phyloP scores from a whole-genome alignment of 2,113 vertebrate genomes.

The Oreocharis arfaki region DNA sequence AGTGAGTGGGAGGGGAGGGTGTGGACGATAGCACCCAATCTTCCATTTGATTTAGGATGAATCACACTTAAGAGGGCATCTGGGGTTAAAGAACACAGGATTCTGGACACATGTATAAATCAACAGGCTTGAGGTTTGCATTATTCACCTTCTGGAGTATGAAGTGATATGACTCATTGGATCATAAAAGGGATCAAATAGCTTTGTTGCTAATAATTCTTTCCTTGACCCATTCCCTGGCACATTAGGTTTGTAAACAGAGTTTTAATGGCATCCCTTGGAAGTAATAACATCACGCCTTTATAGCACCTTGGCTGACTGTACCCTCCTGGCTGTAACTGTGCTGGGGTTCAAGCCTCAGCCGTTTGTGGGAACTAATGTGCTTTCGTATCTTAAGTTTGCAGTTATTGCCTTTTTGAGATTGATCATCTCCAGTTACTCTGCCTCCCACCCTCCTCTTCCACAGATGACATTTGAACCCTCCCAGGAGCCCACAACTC shows the following conservation, averaged over 20 bases:
- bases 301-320: slow-evolving; percentile 59
- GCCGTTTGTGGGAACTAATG: slow-evolving; percentile 66
- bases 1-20: slow-evolving; percentile 50
- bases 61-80: slow-evolving; percentile 71
- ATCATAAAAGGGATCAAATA: slow-evolving; percentile 81
- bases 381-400: slow-evolving; percentile 42
- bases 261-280: slow-evolving; percentile 77
- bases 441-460: neutral
- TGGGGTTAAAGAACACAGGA: slow-evolving; percentile 75
- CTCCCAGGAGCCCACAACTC: neutral
- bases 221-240: slow-evolving; percentile 74
- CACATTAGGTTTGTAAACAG: slow-evolving; percentile 77
- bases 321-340: slow-evolving; percentile 10
- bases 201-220: slow-evolving; percentile 78
- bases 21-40: slow-evolving; percentile 58
- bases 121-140: slow-evolving; percentile 71
- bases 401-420: slow-evolving; percentile 35
- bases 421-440: slow-evolving; percentile 16
- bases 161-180: slow-evolving; percentile 71
- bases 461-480: neutral
- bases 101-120: slow-evolving; percentile 71
- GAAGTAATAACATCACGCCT: slow-evolving; percentile 72
- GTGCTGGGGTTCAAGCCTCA: slow-evolving; percentile 46
- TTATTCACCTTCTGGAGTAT: slow-evolving; percentile 72
- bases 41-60: slow-evolving; percentile 70